Conservation (phyloP, 2,797 vertebrate genomes). For the Toxotes lorentzi region DNA sequence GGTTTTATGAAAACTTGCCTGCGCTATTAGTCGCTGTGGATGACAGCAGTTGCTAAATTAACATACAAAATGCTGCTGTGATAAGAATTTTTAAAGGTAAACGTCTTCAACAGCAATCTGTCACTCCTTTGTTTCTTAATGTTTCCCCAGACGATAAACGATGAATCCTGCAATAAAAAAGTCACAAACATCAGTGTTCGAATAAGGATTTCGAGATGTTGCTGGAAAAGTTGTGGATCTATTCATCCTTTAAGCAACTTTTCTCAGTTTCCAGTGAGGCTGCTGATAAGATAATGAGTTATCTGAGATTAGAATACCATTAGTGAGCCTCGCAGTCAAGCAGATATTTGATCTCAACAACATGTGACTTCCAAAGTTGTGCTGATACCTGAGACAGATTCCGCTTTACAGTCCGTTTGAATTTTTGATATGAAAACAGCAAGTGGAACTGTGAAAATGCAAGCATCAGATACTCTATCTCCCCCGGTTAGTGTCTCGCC, state of each 20-base stretch:
- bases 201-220: slow-evolving; percentile 38
- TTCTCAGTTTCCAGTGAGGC: slow-evolving; percentile 43
- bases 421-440: slow-evolving; percentile 76
- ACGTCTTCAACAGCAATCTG: slow-evolving; percentile 37
- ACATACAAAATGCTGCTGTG: slow-evolving; percentile 43
- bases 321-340: slow-evolving; percentile 66
- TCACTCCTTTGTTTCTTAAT: slow-evolving; percentile 44
- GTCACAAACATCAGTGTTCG: slow-evolving; percentile 29
- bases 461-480: slow-evolving; percentile 80
- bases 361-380: slow-evolving; percentile 73
- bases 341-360: slow-evolving; percentile 78
- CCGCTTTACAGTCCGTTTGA: slow-evolving; percentile 71
- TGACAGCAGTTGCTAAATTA: slow-evolving; percentile 49
- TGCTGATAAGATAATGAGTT: slow-evolving; percentile 70
- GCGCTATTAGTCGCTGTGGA: slow-evolving; percentile 30
- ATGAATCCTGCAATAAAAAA: background rate
- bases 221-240: slow-evolving; percentile 58
- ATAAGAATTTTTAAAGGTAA: slow-evolving; percentile 47
- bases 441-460: slow-evolving; percentile 76
- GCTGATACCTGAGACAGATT: slow-evolving; percentile 81
- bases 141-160: slow-evolving; percentile 26
- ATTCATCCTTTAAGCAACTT: slow-evolving; percentile 61
- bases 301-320: slow-evolving; percentile 75
- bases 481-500: slow-evolving; percentile 71
- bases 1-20: slow-evolving; percentile 66